Percentiles rank a stretch among this genome's conserved stretches.
Evolutionary conservation across 2,113 vertebrate genomes (phyloP).

Genomic region (Donacobius atricapilla): DNA sequence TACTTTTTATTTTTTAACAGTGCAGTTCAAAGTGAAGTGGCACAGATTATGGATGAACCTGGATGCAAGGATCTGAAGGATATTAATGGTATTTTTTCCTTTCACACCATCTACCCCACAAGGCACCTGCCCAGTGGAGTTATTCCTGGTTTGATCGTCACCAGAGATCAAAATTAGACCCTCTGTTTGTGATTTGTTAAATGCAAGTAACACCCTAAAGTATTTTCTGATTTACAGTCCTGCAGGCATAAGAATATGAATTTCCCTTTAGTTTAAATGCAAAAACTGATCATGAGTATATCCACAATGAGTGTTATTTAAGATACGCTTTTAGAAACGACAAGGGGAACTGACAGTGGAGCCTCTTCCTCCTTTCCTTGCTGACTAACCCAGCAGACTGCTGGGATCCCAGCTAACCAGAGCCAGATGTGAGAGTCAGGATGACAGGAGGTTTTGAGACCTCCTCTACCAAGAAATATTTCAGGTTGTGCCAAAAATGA

Average conservation of each 20-base stretch:
- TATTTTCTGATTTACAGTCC: background rate
- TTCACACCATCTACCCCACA: background rate
- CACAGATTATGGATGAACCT: background rate
- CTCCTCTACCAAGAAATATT: background rate
- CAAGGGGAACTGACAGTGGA: background rate
- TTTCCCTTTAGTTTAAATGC: background rate
- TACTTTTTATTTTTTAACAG: background rate
- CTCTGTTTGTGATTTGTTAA: background rate
- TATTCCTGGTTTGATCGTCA: background rate
- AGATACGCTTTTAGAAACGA: background rate
- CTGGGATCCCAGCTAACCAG: background rate
- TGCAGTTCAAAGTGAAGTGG: background rate
- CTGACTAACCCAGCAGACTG: background rate
- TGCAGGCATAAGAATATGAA: background rate
- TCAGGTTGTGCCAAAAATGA: constrained; percentile 20
- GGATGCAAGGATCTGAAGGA: background rate
- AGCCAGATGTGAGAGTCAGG: background rate
- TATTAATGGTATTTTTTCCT: background rate
- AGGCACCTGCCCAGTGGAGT: background rate
- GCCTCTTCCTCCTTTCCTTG: background rate
- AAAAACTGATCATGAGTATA: background rate
- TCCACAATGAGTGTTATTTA: background rate
- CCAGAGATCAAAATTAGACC: background rate
- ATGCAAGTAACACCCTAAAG: background rate
- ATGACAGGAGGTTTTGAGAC: background rate